A percentile compares a stretch with the other conserved stretches of the same genome.
Evolutionary conservation across 1,140 invertebrate species (phyloP).

Genomic region (Centruroides sculpturatus): DNA sequence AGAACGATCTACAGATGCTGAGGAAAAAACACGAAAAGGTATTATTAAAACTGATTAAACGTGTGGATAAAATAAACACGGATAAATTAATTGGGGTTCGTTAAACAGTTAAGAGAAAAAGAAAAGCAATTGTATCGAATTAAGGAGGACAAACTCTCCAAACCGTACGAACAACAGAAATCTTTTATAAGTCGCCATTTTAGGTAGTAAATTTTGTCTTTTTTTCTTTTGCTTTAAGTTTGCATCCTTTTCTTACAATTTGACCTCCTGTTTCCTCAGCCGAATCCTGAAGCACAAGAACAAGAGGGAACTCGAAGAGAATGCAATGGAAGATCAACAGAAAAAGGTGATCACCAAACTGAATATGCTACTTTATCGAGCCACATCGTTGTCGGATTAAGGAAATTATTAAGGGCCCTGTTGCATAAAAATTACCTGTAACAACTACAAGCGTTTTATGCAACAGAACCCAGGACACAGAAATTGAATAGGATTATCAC

Average conservation of each 20-base stretch:
- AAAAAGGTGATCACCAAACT: slow-evolving; percentile 11
- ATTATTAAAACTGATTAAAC: no score
- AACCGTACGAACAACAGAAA: slow-evolving; percentile 24
- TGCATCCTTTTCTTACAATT: no score
- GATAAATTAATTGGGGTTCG: no score
- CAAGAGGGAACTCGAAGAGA: slow-evolving; percentile 13
- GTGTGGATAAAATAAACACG: no score
- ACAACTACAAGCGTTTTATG: no score
- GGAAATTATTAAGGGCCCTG: no score
- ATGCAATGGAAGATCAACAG: slow-evolving; percentile 8
- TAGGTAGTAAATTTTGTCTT: slow-evolving; percentile 7
- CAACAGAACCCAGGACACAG: no score
- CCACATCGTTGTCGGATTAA: no score
- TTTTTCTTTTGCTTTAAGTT: background rate
- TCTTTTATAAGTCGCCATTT: slow-evolving; percentile 22
- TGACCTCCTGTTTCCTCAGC: background rate
- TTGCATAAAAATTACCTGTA: no score
- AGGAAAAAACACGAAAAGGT: slow-evolving; percentile 69
- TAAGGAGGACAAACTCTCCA: slow-evolving; percentile 25
- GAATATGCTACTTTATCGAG: no score
- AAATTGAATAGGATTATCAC: no score
- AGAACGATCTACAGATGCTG: slow-evolving; percentile 70
- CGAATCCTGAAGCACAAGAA: slow-evolving; percentile 12
- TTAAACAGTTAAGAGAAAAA: slow-evolving; percentile 25
- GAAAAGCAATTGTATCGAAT: slow-evolving; percentile 20